Evolutionary conservation across 2,797 vertebrate species (phyloP).

Genomic region (Coluber constrictor): DNA sequence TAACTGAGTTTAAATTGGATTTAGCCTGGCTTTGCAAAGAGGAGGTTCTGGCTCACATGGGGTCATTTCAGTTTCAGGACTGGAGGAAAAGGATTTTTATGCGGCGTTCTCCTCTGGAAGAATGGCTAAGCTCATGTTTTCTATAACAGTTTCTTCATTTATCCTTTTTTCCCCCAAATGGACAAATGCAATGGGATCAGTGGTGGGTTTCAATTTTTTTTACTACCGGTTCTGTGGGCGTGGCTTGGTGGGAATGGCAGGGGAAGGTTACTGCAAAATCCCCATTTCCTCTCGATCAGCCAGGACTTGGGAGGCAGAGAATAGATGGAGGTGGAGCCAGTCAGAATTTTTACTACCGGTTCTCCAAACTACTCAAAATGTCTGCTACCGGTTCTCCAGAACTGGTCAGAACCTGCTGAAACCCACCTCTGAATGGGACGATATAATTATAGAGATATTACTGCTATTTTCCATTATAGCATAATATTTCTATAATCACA

Average conservation of each 20-base stretch:
- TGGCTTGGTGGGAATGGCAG: too few species aligned
- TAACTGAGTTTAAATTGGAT: not conserved
- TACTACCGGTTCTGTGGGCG: too few species aligned
- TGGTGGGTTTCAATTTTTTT: too few species aligned
- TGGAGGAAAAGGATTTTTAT: not conserved
- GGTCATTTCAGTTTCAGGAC: not conserved
- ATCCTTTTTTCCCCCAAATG: not conserved
- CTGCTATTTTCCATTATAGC: not conserved
- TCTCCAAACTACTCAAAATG: too few species aligned
- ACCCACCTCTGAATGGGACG: not conserved
- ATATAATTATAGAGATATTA: not conserved
- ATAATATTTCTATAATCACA: not conserved
- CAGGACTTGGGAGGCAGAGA: too few species aligned
- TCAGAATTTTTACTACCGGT: too few species aligned
- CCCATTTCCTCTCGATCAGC: too few species aligned
- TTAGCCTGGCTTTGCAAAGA: not conserved
- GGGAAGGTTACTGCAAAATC: too few species aligned
- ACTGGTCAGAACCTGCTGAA: too few species aligned
- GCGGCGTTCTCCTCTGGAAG: not conserved
- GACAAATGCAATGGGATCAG: not conserved
- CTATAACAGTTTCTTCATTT: not conserved
- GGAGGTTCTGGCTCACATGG: not conserved
- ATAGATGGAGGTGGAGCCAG: too few species aligned
- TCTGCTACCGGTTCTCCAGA: too few species aligned
- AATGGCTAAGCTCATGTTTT: not conserved